Base-by-base conservation (phyloP, 2,113 vertebrate genomes). In the Zootoca vivipara region DNA sequence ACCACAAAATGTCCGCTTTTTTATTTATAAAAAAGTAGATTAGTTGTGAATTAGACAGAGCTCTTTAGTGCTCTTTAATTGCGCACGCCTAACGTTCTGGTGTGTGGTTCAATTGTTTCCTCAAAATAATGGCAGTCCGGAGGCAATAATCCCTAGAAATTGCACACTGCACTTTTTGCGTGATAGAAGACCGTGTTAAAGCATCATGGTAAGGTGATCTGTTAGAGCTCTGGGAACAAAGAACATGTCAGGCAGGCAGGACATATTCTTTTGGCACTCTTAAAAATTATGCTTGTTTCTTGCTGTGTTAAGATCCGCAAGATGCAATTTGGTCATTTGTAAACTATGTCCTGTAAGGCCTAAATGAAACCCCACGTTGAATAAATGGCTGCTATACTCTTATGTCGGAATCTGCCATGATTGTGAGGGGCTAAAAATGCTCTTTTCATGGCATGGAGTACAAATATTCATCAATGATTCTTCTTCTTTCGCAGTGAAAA, bases 371-470 rank as follows among this genome's bases (percentile, higher is more conserved):
- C 9, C 72, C 85, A 52, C 46, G 10, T 52, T 52, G 3, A 78
- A 42, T 20, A 16, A n/a, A 56, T 65, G 46, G 0, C 2, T 81
- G 7, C 7, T 2, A 1, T 26, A 0, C 0, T 72, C 88, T 64
- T 38, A 20, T 82, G 33, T 10, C 67, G 1, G 8, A 75, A 86
- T 58, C 58, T 35, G 7, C 64, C 81, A 75, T 56, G 78, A 15
- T 1, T 74, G 85, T 3, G 5, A 9, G 13, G 4, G 30, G 86
- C 3, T 79, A n/a, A 58, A 33, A 33, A 79, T 79, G 46, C 28
- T 56, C 16, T 33, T 58, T 52, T 58, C 6, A 26, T 78, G 77
- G 28, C 52, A 79, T 1, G 1, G 30, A 33, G 52, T n/a, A 58
- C 52, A 79, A 78, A 22, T 56, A 46, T 20, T 79, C 30, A 33